phyloP scores from a whole-genome alignment of 2,888 invertebrate species.

The Rhopalosiphum nymphaeae region DNA sequence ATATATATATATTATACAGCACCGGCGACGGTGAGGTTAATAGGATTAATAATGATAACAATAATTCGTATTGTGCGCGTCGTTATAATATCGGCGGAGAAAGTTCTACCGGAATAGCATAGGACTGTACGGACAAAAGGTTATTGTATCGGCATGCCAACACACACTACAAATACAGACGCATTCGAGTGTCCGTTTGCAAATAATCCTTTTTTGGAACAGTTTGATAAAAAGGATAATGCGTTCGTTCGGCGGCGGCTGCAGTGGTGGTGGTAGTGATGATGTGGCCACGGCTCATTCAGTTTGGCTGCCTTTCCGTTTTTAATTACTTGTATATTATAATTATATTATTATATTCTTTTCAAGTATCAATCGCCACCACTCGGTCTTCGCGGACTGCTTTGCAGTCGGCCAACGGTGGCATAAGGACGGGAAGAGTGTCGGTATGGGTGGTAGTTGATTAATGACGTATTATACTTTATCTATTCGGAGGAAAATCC shows the following conservation, averaged over 20 bases:
- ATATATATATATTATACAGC: neutral
- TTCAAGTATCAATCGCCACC: neutral
- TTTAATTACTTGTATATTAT: conserved; percentile 46
- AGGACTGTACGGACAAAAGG: conserved; percentile 17
- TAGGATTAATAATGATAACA: conserved; percentile 42
- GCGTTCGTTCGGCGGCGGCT: neutral
- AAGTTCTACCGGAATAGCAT: neutral
- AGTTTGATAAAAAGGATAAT: conserved; percentile 37
- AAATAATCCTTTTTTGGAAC: conserved; percentile 52
- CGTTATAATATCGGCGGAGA: neutral
- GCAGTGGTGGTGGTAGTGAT: no score
- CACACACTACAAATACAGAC: neutral
- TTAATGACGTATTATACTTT: conserved; percentile 26
- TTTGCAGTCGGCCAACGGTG: neutral
- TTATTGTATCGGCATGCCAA: conserved; percentile 9
- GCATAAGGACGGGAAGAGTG: neutral
- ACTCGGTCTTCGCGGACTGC: neutral
- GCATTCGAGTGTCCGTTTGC: conserved; percentile 8
- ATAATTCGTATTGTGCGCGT: conserved; percentile 40
- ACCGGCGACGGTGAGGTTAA: neutral
- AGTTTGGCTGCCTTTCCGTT: conserved; percentile 53
- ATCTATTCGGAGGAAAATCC: neutral
- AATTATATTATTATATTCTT: neutral
- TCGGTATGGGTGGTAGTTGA: conserved; percentile 14
- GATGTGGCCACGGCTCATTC: neutral